Evolutionary conservation across 2,888 invertebrate genomes (phyloP), one percentile per base, ranked within the genome.

Genomic region (Hyalella azteca): DNA sequence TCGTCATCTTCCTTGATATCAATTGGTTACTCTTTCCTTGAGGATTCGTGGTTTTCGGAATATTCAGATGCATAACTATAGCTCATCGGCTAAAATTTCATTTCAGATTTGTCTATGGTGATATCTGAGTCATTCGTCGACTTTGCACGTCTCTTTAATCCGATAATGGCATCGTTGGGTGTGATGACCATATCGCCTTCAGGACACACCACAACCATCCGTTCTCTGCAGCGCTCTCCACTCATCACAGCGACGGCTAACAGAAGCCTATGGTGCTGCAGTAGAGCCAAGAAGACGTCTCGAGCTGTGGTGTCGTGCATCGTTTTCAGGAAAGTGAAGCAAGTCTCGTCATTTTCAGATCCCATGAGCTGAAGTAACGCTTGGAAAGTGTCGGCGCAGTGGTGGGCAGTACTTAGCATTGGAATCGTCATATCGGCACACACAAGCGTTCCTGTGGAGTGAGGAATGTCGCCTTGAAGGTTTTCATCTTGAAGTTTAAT

Each of bases 391-490:
- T 75, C 45, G 5, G 75, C 41, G 29, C 75, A 41, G 40, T 75
- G 45, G 75, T 75, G 75, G 26, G 75, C 75, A 2, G 75, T 36
- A 41, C 75, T 75, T 19, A 75, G n/a, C 75, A 75, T 75, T 9
- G 75, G 75, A 26, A 75, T 29, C 9, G 45, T 75, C 75, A 75
- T 75, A n/a, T 75, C 75, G 3, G 45, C 40, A 29, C 41, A 75
- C 4, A 75, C 75, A 41, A 75, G 45, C 13, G 29, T 75, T 19
- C 75, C 75, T 45, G n/a, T 39, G 4, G 41, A 45, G 45, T 75
- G 75, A 7, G 40, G 75, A 36, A 41, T 39, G 40, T 9, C 2
- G n/a, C 13, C 29, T 41, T 26, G 1, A 13, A 3, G 4, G n/a
- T 5, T 45, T 11, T 73, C 45, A 7, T 29, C 36, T n/a, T 45